These are phyloP conservation scores for Crematogaster levior DNA, from an alignment of 2,888 invertebrate genomes.

Conservation along the genomic window DNA sequence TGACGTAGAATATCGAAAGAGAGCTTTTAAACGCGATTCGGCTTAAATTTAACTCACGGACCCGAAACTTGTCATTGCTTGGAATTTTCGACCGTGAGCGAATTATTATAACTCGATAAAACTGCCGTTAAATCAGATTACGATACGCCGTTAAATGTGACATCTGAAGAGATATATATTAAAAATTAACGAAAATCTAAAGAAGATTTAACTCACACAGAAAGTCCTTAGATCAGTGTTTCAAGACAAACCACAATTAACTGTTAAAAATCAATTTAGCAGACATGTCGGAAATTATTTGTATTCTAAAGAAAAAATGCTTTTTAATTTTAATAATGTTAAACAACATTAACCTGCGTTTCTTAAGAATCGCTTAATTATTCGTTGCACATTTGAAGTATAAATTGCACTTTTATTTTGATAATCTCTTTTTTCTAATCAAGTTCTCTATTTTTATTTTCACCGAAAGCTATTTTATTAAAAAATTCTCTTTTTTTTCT, in stretches of 20 bases:
- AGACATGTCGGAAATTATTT: not conserved
- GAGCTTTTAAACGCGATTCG: constrained; percentile 20
- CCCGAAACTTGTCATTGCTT: not conserved
- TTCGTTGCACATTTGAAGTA: not conserved
- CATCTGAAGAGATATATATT: not conserved
- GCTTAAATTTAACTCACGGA: constrained; percentile 38
- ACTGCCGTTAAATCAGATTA: constrained; percentile 10
- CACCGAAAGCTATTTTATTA: not conserved
- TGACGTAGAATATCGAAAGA: constrained; percentile 56
- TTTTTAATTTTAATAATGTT: constrained; percentile 7
- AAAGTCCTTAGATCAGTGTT: not conserved
- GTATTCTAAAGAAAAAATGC: not conserved
- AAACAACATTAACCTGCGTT: not conserved
- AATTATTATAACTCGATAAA: constrained; percentile 21
- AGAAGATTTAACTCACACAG: not conserved
- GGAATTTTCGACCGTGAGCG: not conserved
- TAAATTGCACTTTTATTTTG: not conserved
- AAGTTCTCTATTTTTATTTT: not conserved
- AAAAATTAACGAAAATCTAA: not conserved
- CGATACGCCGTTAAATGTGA: not conserved
- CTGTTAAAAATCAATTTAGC: not conserved
- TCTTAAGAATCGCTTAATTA: not conserved
- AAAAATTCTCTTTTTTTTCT: not conserved
- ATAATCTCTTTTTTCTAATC: not conserved
- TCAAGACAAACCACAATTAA: not conserved